Base-by-base conservation (phyloP, 53 echinoderm and acorn worm species). In the Patiria pectinifera region DNA sequence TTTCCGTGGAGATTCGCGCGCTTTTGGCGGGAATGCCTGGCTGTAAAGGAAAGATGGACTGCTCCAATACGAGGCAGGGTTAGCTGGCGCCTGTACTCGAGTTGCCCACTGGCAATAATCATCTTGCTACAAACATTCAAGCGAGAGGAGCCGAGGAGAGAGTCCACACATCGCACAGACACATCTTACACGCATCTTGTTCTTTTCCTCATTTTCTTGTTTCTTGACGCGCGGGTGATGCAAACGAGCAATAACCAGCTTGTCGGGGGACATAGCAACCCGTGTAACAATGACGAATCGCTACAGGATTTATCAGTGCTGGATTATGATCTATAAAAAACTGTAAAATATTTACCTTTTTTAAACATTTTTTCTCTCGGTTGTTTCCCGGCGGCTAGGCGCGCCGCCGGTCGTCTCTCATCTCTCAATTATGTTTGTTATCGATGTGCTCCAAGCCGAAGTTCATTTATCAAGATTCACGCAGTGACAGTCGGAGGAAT, bases 11-110 rank as follows among this genome's bases (percentile, higher is more conserved):
- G 77, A 76, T 76, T 87, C 87, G 58, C 77, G 76, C 59, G 87
- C 87, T 87, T 78, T 87, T 60, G 87, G 78, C 59, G 77, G 58
- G 87, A 35, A 19, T 78, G 77, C 59, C 59, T 44, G 87, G 76
- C 58, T 59, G 78, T 77, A 87, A 87, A 87, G 59, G 87, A 15
- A 87, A 87, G 87, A 87, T 75, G 87, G 87, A 76, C 77, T 78
- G 78, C 58, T 77, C 48, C 58, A 16, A 66, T 19, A 53, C 71
- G 60, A 48, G 58, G 87, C 77, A 45, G 78, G 47, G 87, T 77
- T 77, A 35, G 87, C 77, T 87, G 87, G 87, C 87, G 87, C 87
- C 87, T 87, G 14, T 35, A 49, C 78, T 78, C 59, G 87, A 87
- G 59, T 78, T 60, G 87, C 87, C 87, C 87, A 77, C 43, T 78